Evolutionary conservation across 2,797 vertebrate genomes (phyloP), one percentile per base, ranked within the genome.

Genomic region (Myoxocephalus aenaeus): DNA sequence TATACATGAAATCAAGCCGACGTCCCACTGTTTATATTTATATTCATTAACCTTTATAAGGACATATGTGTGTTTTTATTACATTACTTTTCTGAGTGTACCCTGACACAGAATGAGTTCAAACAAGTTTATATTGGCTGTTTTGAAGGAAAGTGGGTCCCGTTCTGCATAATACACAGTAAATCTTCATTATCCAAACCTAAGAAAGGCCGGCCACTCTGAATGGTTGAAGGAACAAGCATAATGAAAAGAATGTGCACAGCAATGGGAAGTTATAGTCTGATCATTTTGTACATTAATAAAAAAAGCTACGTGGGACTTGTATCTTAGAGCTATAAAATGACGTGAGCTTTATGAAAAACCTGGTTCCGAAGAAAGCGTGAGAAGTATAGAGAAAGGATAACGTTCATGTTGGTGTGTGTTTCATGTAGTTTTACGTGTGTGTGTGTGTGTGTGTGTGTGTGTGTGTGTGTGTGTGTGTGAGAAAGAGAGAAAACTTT

Each of bases 11-110:
- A 91, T 89, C 27, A 86, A 70, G 46, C 72, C 22, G 70, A 78
- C 73, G 82, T 80, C 87, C 83, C 81, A 84, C 81, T 92, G 86
- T 90, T 92, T 90, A 79, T 91, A 90, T 90, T 90, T 88, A 86
- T 92, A 89, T 93, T 90, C 90, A 92, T 93, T 91, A 90, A 88
- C 88, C 89, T 92, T 86, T 87, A 91, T 79, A 76, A 83, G 76
- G 87, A 88, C 75, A 62, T 82, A 79, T 89, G 83, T 84, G 83
- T 87, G 81, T 89, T 92, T 92, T 91, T 90, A 89, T 87, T 82
- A 69, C 86, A 84, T 90, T 89, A 67, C 85, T 89, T 90, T 87
- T 84, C 73, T 64, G 89, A 90, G 81, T 69, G 79, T 80, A 74
- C 65, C 66, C 81, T 77, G 86, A 86, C 85, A 76, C 81, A 73